Percentiles rank a stretch among this genome's conserved stretches.
These are phyloP conservation scores for Polyommatus iphigenia DNA, from an alignment of 2,888 invertebrate species.

Conservation along the genomic window DNA sequence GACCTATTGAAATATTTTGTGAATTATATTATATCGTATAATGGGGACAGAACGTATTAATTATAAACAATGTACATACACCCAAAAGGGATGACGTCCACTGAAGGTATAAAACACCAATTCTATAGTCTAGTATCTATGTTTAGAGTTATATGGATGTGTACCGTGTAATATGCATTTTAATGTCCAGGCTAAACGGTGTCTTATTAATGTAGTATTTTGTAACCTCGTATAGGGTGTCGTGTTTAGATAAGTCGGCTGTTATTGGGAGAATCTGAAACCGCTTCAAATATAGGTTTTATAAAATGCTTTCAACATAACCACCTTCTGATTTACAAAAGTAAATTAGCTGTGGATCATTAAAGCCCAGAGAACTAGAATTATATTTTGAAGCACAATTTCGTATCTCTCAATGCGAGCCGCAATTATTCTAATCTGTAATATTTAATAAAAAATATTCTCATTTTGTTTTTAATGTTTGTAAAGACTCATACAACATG, in stretches of 20 bases:
- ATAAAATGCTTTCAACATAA: background rate
- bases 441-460: slow-evolving; percentile 23
- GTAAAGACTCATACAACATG: slow-evolving; percentile 12
- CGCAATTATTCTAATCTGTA: slow-evolving; percentile 11
- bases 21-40: slow-evolving; percentile 38
- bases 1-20: slow-evolving; percentile 12
- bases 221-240: slow-evolving; percentile 27
- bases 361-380: background rate
- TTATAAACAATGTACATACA: slow-evolving; percentile 52
- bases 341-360: background rate
- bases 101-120: slow-evolving; percentile 78
- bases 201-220: slow-evolving; percentile 54
- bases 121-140: slow-evolving; percentile 48
- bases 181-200: slow-evolving; percentile 49
- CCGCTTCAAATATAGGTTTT: background rate
- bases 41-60: slow-evolving; percentile 36
- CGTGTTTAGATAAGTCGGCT: slow-evolving; percentile 20
- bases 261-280: slow-evolving; percentile 36
- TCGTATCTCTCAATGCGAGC: background rate
- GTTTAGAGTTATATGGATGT: slow-evolving; percentile 48
- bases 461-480: slow-evolving; percentile 13
- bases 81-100: slow-evolving; percentile 72
- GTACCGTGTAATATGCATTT: slow-evolving; percentile 32
- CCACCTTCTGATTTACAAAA: background rate
- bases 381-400: background rate